phyloP scores from a whole-genome alignment of 2,888 invertebrate species.

The Acanthosepion pharaonis region DNA sequence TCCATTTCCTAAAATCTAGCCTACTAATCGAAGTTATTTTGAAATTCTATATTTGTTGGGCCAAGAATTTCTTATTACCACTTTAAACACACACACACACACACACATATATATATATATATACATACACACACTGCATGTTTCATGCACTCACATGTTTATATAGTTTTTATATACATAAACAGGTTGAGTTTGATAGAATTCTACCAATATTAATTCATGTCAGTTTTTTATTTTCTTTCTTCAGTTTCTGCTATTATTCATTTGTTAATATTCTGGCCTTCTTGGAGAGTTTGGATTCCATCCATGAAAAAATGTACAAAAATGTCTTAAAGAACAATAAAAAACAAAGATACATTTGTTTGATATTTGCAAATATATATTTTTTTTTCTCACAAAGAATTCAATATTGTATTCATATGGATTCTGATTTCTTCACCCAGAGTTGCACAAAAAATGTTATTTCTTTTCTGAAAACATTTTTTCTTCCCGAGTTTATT shows the following conservation, averaged over 20 bases:
- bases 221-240: background rate
- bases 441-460: background rate
- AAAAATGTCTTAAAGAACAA: background rate
- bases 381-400: background rate
- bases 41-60: too few species aligned
- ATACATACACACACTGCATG: background rate
- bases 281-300: background rate
- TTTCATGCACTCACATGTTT: background rate
- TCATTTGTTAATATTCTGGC: constrained; percentile 18
- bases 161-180: background rate
- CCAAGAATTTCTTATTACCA: too few species aligned
- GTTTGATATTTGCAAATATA: constrained; percentile 33
- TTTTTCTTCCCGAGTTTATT: background rate
- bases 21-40: too few species aligned
- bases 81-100: background rate
- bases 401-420: constrained; percentile 9
- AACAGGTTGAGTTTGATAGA: background rate
- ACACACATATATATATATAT: background rate
- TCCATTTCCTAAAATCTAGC: too few species aligned
- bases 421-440: background rate
- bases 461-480: background rate
- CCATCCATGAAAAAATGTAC: background rate
- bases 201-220: background rate
- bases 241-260: background rate
- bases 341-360: background rate